These are phyloP conservation scores for Heliornis fulica DNA, from an alignment of 2,113 vertebrate genomes.

Conservation along the genomic window DNA sequence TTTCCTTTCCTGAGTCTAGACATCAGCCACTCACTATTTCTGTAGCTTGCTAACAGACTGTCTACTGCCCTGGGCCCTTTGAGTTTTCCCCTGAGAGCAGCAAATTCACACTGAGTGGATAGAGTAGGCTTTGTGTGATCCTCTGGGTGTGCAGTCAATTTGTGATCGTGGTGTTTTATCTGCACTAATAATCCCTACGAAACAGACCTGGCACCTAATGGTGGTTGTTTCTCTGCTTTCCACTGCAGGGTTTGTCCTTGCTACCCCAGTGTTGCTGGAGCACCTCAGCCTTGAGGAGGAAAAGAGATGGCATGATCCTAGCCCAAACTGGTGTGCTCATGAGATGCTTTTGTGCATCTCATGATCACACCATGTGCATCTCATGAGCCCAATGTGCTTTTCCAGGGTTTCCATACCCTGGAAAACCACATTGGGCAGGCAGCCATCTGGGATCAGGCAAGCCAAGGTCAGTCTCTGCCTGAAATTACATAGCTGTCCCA, in stretches of 20 bases:
- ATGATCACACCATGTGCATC: no score
- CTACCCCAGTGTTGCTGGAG: neutral
- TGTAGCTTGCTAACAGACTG: conserved; percentile 3
- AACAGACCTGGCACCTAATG: neutral
- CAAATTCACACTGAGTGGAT: neutral
- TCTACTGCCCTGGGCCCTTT: conserved; percentile 6
- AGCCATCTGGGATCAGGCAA: neutral
- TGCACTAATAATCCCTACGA: neutral
- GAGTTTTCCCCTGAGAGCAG: conserved; percentile 17
- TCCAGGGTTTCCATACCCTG: neutral
- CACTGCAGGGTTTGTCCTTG: neutral
- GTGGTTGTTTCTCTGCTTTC: neutral
- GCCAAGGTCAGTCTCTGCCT: neutral
- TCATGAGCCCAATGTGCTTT: no score
- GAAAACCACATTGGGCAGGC: neutral
- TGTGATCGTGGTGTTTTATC: neutral
- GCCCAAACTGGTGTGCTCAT: neutral
- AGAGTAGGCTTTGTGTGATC: neutral
- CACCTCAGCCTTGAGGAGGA: neutral
- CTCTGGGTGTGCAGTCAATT: neutral
- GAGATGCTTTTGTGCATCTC: no score
- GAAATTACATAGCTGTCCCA: neutral
- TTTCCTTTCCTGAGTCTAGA: conserved; percentile 58
- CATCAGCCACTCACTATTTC: conserved; percentile 37
- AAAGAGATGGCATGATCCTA: neutral